Conservation (phyloP, 2,113 vertebrate genomes). For the Malurus alboscapulatus region DNA sequence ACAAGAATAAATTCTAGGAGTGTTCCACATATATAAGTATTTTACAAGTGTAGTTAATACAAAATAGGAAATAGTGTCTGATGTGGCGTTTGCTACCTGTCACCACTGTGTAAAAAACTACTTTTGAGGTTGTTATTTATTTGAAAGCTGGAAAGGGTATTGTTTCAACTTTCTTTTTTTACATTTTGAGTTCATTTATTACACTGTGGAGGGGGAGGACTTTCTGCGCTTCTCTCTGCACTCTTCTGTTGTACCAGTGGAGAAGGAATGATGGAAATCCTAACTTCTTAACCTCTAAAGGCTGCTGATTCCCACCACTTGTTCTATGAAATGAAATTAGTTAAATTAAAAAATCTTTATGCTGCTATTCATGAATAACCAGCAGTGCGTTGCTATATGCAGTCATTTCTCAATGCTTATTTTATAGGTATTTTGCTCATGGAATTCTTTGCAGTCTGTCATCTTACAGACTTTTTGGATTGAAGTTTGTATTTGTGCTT, state of each 20-base stretch:
- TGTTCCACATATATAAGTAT: background rate
- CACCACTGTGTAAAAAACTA: background rate
- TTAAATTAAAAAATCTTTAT: background rate
- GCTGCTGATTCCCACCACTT: background rate
- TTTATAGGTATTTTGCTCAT: background rate
- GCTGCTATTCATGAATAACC: background rate
- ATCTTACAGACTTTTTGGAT: background rate
- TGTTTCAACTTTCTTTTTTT: background rate
- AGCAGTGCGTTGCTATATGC: background rate
- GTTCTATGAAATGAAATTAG: background rate
- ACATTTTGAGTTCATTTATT: background rate
- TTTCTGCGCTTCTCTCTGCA: background rate
- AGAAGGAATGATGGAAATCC: background rate
- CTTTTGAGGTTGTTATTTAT: background rate
- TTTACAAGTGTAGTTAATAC: background rate
- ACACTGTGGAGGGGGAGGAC: background rate
- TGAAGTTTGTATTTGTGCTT: background rate
- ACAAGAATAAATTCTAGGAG: background rate
- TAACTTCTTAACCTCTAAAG: background rate
- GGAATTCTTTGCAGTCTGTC: background rate
- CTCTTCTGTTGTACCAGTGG: background rate
- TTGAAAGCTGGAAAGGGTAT: background rate
- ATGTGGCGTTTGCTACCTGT: background rate
- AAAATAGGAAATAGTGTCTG: background rate
- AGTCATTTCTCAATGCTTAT: background rate